These are phyloP conservation scores for Cryptoblepharus egeriae DNA, from an alignment of 2,797 vertebrate species.

Conservation along the genomic window DNA sequence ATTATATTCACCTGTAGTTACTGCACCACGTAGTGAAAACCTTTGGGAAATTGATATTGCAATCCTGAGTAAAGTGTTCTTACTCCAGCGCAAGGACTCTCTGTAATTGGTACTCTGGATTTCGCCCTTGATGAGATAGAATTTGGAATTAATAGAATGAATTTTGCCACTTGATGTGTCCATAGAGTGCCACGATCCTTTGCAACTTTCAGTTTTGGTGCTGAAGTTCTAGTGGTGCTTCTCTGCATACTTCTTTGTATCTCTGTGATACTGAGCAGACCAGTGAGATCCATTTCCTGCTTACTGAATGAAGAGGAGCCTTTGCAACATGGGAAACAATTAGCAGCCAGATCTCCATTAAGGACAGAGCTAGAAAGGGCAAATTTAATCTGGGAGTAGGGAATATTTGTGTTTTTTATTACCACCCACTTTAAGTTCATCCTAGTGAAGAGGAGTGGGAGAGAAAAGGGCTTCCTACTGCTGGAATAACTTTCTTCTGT, in stretches of 20 bases:
- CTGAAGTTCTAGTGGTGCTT: background rate
- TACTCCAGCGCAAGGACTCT: too few relatives aligned
- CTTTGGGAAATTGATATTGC: too few relatives aligned
- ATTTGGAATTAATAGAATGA: background rate
- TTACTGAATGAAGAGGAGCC: background rate
- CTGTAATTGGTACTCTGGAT: too few relatives aligned
- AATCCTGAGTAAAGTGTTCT: too few relatives aligned
- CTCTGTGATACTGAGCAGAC: background rate
- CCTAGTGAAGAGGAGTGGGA: background rate
- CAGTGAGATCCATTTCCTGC: background rate
- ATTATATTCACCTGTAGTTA: too few relatives aligned
- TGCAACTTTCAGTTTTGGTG: background rate
- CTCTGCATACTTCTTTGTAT: background rate
- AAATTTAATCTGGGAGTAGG: background rate
- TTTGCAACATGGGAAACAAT: background rate
- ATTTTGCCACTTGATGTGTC: background rate
- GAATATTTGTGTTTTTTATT: background rate
- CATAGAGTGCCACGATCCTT: background rate
- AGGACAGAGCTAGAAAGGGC: background rate
- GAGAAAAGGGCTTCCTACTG: background rate
- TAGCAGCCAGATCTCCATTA: background rate
- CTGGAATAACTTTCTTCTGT: accelerated
- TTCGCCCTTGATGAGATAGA: too few relatives aligned
- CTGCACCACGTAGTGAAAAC: too few relatives aligned
- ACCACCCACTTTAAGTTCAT: background rate